Base-by-base conservation (phyloP, 2,113 vertebrate species). In the Rhinolophus ferrumequinum region DNA sequence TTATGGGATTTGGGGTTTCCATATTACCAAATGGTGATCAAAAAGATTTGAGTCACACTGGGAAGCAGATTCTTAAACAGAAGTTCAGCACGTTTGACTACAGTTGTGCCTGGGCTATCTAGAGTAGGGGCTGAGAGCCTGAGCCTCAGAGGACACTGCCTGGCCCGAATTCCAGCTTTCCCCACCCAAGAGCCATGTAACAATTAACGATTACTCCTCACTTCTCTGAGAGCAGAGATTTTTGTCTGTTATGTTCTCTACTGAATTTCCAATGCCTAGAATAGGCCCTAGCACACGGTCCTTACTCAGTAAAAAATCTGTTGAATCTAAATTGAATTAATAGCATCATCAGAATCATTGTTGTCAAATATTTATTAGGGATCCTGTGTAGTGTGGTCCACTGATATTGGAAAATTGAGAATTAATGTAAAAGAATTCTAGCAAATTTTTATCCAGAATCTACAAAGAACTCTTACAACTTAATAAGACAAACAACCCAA, bases 291-390 rank as follows among this genome's bases (percentile, higher is more conserved):
- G 24, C 6, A 86, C 30, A 47, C 22, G 60, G 28, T 47, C 14
- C 0, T 10, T n/a, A 70, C 38, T 87, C 87, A 92, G 19, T 77
- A 80, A 96, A 96, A 90, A 85, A 81, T 60, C 73, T 77, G 8
- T 44, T 79, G 18, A 88, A 80, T 44, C 64, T 88, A 33, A 85
- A 81, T 15, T 80, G 50, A 85, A 88, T 52, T 69, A 79, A 88
- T 64, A 81, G 38, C 56, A 54, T 87, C 54, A 75, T 75, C 54
- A 83, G 47, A 95, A 70, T 87, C 18, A 64, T 60, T 96, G 54
- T 84, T 88, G 30, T 79, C 88, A 93, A 73, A 95, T 52, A 72
- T n/a, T 54, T 92, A 62, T 70, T 85, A 81, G 16, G 22, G 60
- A 56, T 28, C 28, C 18, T 70, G 18, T 84, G 50, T 30, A 72